phyloP scores from a whole-genome alignment of 2,797 vertebrate genomes.

The Siniperca scherzeri region DNA sequence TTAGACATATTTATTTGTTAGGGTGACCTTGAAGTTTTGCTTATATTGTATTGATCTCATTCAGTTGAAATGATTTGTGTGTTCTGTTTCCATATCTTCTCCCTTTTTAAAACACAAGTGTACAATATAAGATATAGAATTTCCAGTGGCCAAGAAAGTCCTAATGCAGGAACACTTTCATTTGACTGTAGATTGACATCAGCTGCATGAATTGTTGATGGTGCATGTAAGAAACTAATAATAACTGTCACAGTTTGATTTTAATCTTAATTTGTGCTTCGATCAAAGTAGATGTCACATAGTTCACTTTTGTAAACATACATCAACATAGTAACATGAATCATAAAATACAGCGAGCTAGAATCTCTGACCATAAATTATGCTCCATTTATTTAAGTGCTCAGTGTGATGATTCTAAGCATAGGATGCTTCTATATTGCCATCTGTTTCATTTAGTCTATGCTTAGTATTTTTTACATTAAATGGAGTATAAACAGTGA shows the following conservation, averaged over 20 bases:
- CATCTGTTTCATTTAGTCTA: not conserved
- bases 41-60: not conserved
- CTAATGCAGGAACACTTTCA: not conserved
- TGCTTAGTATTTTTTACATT: not conserved
- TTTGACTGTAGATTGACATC: not conserved
- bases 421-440: not conserved
- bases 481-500: not conserved
- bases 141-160: not conserved
- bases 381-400: not conserved
- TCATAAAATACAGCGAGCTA: not conserved
- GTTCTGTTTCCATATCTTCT: not conserved
- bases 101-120: not conserved
- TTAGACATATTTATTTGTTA: not conserved
- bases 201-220: not conserved
- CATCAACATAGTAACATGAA: too few species aligned
- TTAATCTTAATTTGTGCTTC: not conserved
- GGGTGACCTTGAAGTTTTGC: not conserved
- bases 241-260: not conserved
- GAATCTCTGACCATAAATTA: not conserved
- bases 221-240: not conserved
- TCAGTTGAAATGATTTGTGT: not conserved
- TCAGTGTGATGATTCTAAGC: not conserved
- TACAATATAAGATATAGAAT: not conserved
- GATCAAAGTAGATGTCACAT: not conserved
- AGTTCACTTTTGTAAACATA: not conserved